Evolutionary conservation across 2,113 vertebrate species (phyloP).

Genomic region (Indri indri): DNA sequence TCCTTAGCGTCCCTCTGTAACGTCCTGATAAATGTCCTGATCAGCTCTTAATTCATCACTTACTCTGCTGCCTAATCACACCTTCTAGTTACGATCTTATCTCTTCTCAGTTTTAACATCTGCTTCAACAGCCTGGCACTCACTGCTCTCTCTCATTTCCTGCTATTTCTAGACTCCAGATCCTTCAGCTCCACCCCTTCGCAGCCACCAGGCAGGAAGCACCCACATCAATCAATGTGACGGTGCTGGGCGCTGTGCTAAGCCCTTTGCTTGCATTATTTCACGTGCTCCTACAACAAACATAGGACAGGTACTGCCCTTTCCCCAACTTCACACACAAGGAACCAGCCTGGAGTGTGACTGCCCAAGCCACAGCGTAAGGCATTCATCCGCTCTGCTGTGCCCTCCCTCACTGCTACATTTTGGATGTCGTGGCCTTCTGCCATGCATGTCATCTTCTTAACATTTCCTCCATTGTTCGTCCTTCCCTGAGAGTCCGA

Average conservation of each 20-base stretch:
- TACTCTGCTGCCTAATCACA: not conserved
- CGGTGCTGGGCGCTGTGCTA: not conserved
- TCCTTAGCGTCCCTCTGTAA: not conserved
- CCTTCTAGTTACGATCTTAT: not conserved
- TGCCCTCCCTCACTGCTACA: rapidly evolving
- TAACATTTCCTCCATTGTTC: not conserved
- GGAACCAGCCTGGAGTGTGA: not conserved
- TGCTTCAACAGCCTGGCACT: not conserved
- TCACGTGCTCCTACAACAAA: not conserved
- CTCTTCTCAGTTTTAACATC: not conserved
- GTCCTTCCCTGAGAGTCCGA: not conserved
- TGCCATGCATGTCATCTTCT: rapidly evolving
- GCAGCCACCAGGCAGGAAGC: not conserved
- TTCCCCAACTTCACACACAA: not conserved
- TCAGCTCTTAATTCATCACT: not conserved
- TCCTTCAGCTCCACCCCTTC: not conserved
- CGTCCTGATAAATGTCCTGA: not conserved
- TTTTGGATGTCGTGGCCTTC: not conserved
- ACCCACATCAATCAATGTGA: too few relatives aligned
- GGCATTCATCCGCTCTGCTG: rapidly evolving
- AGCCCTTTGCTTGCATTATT: not conserved
- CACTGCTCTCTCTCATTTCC: not conserved
- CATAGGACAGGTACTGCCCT: too few relatives aligned
- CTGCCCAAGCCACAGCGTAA: not conserved
- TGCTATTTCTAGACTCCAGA: not conserved